These are phyloP conservation scores for Phrynocephalus versicolor DNA, from an alignment of 2,113 vertebrate genomes.

Conservation along the genomic window DNA sequence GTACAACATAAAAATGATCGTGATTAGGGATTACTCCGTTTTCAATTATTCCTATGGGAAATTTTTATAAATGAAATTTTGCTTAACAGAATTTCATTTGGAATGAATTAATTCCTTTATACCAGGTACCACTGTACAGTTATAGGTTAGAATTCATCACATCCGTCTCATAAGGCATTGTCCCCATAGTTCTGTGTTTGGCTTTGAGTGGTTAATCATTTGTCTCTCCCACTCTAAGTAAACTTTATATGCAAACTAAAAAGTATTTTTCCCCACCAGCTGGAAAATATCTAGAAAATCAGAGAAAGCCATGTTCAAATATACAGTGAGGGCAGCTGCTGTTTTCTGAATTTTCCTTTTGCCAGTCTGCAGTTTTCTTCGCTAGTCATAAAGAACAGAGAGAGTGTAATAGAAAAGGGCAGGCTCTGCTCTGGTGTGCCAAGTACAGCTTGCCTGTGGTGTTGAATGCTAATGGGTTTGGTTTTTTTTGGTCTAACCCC, in stretches of 20 bases:
- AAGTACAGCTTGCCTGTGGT: conserved; percentile 39
- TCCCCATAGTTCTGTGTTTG: too few species aligned
- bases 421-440: conserved; percentile 42
- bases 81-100: too few species aligned
- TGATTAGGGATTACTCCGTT: too few species aligned
- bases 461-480: conserved; percentile 34
- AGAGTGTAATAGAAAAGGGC: conserved; percentile 58
- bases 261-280: background rate
- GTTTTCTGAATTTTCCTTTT: conserved; percentile 54
- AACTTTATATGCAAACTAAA: background rate
- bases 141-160: too few species aligned
- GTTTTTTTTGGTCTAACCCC: conserved; percentile 55
- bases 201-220: background rate
- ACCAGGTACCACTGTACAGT: too few species aligned
- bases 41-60: too few species aligned
- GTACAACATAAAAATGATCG: too few species aligned
- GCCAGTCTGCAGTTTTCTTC: conserved; percentile 60
- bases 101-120: too few species aligned
- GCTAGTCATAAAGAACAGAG: conserved; percentile 60
- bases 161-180: too few species aligned
- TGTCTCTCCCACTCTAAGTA: background rate
- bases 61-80: too few species aligned
- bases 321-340: conserved; percentile 59
- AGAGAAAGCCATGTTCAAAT: conserved; percentile 44
- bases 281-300: conserved; percentile 39